phyloP scores from a whole-genome alignment of 2,797 vertebrate species.

The Dicrostonyx torquatus region DNA sequence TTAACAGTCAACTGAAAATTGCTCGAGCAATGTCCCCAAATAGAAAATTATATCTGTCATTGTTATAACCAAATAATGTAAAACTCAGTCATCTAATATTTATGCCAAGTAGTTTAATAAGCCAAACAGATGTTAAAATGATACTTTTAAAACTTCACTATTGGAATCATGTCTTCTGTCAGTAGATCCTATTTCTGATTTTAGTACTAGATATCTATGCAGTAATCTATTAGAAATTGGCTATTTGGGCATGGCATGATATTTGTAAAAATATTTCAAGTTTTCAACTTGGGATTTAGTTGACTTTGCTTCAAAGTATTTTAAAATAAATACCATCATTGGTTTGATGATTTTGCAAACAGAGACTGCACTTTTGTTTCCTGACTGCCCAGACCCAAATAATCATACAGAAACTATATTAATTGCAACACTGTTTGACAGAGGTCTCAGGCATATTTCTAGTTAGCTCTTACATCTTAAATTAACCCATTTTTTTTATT shows the following conservation, averaged over 20 bases:
- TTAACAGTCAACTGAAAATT: conserved; percentile 21
- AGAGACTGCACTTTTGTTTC: no score
- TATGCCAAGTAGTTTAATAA: conserved; percentile 36
- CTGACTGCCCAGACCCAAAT: no score
- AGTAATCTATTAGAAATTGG: conserved; percentile 5
- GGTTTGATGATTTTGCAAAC: background rate
- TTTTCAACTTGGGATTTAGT: background rate
- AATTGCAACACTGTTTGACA: no score
- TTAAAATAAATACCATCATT: conserved; percentile 43
- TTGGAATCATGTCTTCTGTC: background rate
- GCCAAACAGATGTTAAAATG: conserved; percentile 7
- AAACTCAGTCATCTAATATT: background rate
- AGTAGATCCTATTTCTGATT: conserved; percentile 13
- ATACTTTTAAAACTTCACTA: conserved; percentile 15
- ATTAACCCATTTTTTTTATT: no score
- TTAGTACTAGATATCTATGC: conserved; percentile 37
- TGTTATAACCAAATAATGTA: background rate
- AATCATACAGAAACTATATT: no score
- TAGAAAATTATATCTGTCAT: background rate
- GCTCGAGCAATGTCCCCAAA: background rate
- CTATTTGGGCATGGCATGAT: background rate
- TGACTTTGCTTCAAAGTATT: background rate
- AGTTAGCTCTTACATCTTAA: no score
- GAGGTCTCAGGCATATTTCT: no score
- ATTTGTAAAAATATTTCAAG: conserved; percentile 44